Evolutionary conservation across 1,140 invertebrate species (phyloP).

Genomic region (Myzus persicae): DNA sequence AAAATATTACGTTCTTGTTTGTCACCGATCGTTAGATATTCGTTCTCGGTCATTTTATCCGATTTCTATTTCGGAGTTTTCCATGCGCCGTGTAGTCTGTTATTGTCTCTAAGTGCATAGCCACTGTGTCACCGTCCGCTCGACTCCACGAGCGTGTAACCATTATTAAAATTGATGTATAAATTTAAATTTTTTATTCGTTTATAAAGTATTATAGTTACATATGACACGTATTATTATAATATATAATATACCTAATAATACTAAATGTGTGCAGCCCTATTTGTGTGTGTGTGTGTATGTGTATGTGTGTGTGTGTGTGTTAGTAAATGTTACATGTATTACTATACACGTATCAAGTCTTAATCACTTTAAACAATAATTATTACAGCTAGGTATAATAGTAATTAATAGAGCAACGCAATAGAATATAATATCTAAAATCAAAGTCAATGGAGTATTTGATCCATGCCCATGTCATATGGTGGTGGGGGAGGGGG

Average conservation of each 20-base stretch:
- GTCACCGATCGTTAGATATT: background rate
- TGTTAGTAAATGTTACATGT: too few species aligned
- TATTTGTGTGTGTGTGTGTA: background rate
- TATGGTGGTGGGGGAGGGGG: too few species aligned
- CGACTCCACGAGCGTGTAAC: background rate
- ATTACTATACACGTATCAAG: background rate
- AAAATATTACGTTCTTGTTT: background rate
- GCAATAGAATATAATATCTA: background rate
- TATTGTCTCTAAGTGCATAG: background rate
- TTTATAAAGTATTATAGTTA: background rate
- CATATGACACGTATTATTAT: background rate
- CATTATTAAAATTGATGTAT: background rate
- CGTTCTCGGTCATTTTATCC: background rate
- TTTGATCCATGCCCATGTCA: background rate
- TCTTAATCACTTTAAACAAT: background rate
- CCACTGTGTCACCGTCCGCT: background rate
- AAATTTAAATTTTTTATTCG: background rate
- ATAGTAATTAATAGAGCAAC: background rate
- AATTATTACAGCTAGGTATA: background rate
- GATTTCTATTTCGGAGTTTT: constrained; percentile 1
- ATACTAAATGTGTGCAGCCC: background rate
- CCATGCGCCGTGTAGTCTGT: background rate
- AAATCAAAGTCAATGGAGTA: background rate
- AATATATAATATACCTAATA: background rate
- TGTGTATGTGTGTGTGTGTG: background rate